Conservation (phyloP, 2,797 vertebrate genomes). For the Poeciliopsis turneri region DNA sequence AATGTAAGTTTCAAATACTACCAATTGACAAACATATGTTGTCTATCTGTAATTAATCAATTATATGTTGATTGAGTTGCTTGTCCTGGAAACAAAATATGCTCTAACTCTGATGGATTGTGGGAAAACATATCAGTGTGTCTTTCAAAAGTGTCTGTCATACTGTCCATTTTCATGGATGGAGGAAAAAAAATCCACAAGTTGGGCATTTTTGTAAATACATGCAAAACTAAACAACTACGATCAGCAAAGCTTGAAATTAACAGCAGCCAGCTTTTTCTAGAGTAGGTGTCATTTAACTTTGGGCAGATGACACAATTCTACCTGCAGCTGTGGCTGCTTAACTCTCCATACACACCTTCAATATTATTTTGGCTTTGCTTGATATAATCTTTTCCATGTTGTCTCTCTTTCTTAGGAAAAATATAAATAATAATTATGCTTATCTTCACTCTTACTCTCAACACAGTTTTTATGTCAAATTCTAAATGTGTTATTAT, state of each 20-base stretch:
- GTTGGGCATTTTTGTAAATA: background rate
- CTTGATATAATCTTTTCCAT: background rate
- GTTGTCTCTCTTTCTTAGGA: background rate
- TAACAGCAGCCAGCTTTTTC: constrained; percentile 43
- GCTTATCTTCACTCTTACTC: background rate
- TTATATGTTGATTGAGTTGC: background rate
- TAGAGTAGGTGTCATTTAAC: constrained; percentile 31
- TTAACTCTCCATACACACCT: constrained; percentile 7
- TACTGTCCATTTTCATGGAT: constrained; percentile 24
- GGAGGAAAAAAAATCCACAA: constrained; percentile 34
- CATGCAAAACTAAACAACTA: constrained; percentile 58
- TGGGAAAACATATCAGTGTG: constrained; percentile 19
- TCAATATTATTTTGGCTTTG: background rate
- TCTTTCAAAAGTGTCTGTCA: constrained; percentile 32
- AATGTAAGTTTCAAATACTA: background rate
- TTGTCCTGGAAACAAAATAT: constrained; percentile 1
- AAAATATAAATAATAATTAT: background rate
- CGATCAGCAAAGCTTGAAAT: constrained; percentile 65
- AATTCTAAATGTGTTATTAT: background rate
- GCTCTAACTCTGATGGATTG: constrained; percentile 3
- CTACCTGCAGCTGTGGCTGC: constrained; percentile 33
- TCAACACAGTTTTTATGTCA: background rate
- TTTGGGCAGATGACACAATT: constrained; percentile 37
- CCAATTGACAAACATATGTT: background rate
- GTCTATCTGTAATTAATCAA: background rate